phyloP scores from a whole-genome alignment of 2,113 vertebrate species.

The Pachyramphus minor region DNA sequence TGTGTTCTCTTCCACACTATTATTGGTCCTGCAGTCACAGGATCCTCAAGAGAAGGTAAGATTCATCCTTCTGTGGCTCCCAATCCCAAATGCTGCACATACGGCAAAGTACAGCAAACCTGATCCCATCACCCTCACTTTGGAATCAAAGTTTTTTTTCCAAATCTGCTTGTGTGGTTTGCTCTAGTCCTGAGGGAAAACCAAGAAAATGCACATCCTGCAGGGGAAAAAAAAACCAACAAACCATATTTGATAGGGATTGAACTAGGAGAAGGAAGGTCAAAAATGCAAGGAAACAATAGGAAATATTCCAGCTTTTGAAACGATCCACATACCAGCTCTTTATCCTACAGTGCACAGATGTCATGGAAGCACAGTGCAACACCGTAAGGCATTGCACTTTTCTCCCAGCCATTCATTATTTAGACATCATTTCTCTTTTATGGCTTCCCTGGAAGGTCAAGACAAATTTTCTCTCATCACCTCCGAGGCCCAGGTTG shows the following conservation, averaged over 20 bases:
- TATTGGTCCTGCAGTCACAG: neutral
- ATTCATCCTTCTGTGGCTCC: neutral
- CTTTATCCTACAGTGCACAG: neutral
- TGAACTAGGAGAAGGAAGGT: neutral
- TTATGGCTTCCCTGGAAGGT: conserved; percentile 34
- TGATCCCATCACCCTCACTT: neutral
- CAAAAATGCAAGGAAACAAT: neutral
- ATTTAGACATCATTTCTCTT: conserved; percentile 38
- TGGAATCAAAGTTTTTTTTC: neutral
- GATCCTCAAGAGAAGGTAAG: neutral
- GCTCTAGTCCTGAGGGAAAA: neutral
- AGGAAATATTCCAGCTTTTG: neutral
- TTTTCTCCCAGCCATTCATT: conserved; percentile 12
- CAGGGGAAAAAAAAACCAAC: neutral
- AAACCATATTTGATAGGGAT: neutral
- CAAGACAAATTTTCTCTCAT: conserved; percentile 43
- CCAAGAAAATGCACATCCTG: neutral
- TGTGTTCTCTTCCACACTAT: neutral
- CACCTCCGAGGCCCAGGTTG: conserved; percentile 36
- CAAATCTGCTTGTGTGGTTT: neutral
- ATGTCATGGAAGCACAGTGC: neutral
- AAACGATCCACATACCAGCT: neutral
- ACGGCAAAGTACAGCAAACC: neutral
- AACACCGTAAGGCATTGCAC: neutral
- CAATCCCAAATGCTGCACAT: neutral